These are phyloP conservation scores for Leptatherina wallacei DNA, from an alignment of 2,797 vertebrate species.

Conservation along the genomic window DNA sequence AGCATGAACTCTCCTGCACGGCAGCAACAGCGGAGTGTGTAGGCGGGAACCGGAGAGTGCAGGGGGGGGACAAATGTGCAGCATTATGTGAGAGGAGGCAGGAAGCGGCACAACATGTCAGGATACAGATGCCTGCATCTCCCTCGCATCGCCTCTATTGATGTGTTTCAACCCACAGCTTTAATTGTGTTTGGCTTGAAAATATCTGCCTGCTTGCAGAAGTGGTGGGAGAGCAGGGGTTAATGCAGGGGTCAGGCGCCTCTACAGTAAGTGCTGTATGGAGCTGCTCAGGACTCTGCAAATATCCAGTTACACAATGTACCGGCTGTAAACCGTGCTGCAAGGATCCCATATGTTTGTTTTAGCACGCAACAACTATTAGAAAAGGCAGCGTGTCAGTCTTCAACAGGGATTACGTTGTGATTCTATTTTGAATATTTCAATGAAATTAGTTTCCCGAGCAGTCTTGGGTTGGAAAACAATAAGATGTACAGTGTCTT, in stretches of 20 bases:
- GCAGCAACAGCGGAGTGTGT: slow-evolving; percentile 39
- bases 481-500: background rate
- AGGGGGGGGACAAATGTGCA: slow-evolving; percentile 62
- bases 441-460: background rate
- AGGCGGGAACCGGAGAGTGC: slow-evolving; percentile 40
- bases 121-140: slow-evolving; percentile 68
- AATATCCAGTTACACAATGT: slow-evolving; percentile 48
- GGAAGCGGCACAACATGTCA: slow-evolving; percentile 66
- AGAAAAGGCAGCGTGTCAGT: background rate
- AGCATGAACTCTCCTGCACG: slow-evolving; percentile 57
- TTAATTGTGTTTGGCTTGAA: slow-evolving; percentile 77
- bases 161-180: slow-evolving; percentile 75
- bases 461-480: slow-evolving; percentile 7
- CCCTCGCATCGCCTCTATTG: slow-evolving; percentile 60
- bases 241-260: slow-evolving; percentile 69
- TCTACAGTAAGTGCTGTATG: slow-evolving; percentile 52
- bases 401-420: background rate
- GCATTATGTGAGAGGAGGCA: slow-evolving; percentile 73
- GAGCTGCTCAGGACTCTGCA: slow-evolving; percentile 46
- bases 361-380: slow-evolving; percentile 9
- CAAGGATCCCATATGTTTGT: slow-evolving; percentile 31
- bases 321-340: slow-evolving; percentile 21
- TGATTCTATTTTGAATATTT: background rate
- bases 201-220: slow-evolving; percentile 43
- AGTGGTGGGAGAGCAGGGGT: slow-evolving; percentile 60